These are phyloP conservation scores for Heterodera schachtii DNA, from an alignment of 1,140 invertebrate species.

Conservation along the genomic window DNA sequence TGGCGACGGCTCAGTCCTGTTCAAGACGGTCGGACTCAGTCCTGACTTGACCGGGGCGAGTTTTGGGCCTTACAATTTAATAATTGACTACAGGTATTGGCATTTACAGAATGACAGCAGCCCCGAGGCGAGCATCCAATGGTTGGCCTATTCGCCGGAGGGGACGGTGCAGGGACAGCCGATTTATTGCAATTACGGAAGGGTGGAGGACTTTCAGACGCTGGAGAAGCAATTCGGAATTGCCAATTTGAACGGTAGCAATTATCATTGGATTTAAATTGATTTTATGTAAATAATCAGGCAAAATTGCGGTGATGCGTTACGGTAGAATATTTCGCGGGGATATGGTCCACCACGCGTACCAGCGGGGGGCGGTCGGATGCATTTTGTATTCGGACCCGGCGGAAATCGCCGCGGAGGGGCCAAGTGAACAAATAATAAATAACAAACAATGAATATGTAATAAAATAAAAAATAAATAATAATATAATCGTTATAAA, in stretches of 20 bases:
- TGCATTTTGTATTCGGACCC: conserved; percentile 63
- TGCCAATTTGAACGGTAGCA: neutral
- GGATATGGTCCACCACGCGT: conserved; percentile 53
- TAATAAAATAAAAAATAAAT: neutral
- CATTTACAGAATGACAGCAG: neutral
- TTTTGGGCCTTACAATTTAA: neutral
- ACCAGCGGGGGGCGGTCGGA: conserved; percentile 54
- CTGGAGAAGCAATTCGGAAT: conserved; percentile 34
- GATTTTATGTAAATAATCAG: conserved; percentile 3
- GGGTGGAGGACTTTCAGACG: conserved; percentile 50
- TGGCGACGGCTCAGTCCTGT: conserved; percentile 29
- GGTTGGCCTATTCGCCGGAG: conserved; percentile 54
- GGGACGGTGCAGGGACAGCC: conserved; percentile 56
- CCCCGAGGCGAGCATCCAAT: conserved; percentile 56
- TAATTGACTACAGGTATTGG: no score
- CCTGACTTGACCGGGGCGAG: conserved; percentile 22
- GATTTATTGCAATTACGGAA: conserved; percentile 55
- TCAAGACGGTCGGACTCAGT: conserved; percentile 44
- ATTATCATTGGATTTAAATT: neutral
- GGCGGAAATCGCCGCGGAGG: conserved; percentile 52
- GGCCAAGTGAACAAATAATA: conserved; percentile 26
- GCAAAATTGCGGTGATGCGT: conserved; percentile 63
- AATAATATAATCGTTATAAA: neutral
- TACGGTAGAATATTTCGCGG: conserved; percentile 57
- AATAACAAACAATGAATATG: no score